phyloP scores from a whole-genome alignment of 2,888 invertebrate species.

The Euplagia quadripunctaria region DNA sequence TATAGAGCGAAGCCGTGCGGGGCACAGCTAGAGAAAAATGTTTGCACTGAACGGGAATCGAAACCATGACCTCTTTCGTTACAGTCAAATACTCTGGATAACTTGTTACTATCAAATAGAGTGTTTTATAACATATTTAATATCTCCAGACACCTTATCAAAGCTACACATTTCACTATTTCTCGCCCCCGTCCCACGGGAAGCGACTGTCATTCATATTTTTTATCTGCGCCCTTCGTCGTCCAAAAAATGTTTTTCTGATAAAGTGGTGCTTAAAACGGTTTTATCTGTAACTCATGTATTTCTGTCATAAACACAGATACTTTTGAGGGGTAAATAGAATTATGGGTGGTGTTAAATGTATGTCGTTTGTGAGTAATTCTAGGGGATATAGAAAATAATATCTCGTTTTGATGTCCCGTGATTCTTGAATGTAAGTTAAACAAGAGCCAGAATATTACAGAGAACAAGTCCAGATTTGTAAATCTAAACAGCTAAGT shows the following conservation, averaged over 20 bases:
- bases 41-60: too few species aligned
- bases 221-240: conserved; percentile 45
- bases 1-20: too few species aligned
- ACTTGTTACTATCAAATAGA: neutral
- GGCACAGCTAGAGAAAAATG: too few species aligned
- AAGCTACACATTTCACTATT: conserved; percentile 23
- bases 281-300: conserved; percentile 43
- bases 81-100: too few species aligned
- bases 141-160: conserved; percentile 12
- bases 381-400: neutral
- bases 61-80: too few species aligned
- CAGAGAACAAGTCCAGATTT: too few species aligned
- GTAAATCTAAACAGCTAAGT: too few species aligned
- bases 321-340: conserved; percentile 26
- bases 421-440: too few species aligned
- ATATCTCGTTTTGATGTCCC: neutral
- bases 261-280: conserved; percentile 35
- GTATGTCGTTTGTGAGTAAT: neutral
- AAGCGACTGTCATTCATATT: conserved; percentile 45
- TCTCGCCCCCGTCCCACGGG: conserved; percentile 40
- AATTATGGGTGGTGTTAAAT: conserved; percentile 18
- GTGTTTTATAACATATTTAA: neutral
- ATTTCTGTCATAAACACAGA: conserved; percentile 34
- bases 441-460: too few species aligned
- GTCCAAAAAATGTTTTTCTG: conserved; percentile 44